Conservation (phyloP, 2,888 invertebrate genomes). For the Tholera decimalis region DNA sequence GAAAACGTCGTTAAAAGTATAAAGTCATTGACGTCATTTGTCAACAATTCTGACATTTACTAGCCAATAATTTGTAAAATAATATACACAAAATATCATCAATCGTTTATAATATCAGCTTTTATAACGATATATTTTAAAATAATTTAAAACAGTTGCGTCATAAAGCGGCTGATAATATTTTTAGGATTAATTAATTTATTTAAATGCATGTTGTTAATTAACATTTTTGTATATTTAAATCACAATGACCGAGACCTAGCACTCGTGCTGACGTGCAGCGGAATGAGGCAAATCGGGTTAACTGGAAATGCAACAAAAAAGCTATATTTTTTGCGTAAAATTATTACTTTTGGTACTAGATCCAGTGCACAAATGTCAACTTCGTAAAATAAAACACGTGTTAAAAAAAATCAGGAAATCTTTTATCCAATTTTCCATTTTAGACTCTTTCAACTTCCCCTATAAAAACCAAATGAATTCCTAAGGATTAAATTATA, state of each 20-base stretch:
- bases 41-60: conserved; percentile 7
- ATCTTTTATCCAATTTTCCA: background rate
- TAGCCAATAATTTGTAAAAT: conserved; percentile 12
- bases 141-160: conserved; percentile 19
- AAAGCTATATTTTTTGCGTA: background rate
- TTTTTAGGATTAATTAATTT: conserved; percentile 15
- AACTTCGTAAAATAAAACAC: background rate
- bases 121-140: background rate
- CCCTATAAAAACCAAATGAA: background rate
- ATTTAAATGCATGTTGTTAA: conserved; percentile 31
- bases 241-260: conserved; percentile 10
- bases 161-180: conserved; percentile 17
- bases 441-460: background rate
- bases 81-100: conserved; percentile 13
- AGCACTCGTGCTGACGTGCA: background rate
- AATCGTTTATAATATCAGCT: conserved; percentile 1
- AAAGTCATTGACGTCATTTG: conserved; percentile 4
- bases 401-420: background rate
- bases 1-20: background rate
- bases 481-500: conserved; percentile 37
- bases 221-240: conserved; percentile 12
- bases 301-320: background rate
- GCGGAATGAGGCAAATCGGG: background rate
- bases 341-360: background rate
- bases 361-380: background rate